Conservation (phyloP, 64 coral and sea anemone genomes). For the Stylophora pistillata region DNA sequence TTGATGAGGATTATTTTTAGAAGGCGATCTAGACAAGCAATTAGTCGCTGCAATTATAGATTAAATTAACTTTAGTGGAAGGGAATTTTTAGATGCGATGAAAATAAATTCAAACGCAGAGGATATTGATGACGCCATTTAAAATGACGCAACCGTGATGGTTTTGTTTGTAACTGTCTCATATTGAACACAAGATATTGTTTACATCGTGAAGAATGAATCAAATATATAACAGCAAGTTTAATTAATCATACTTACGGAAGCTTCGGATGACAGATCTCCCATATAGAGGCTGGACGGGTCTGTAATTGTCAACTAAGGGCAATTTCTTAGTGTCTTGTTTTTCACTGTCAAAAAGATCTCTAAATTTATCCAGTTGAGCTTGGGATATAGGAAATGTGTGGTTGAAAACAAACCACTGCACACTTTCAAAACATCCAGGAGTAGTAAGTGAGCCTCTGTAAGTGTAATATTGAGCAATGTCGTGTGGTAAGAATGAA, state of each 20-base stretch:
- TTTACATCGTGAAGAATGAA: slow-evolving; percentile 8
- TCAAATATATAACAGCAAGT: slow-evolving; percentile 10
- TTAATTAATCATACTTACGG: slow-evolving; percentile 57
- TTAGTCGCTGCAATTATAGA: too few relatives aligned
- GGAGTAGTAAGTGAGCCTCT: slow-evolving; percentile 79
- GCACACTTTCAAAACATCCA: slow-evolving; percentile 67
- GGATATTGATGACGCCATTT: too few relatives aligned
- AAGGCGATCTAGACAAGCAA: too few relatives aligned
- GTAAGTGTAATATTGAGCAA: slow-evolving; percentile 63
- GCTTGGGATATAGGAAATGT: slow-evolving; percentile 44
- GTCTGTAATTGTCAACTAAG: slow-evolving; percentile 82
- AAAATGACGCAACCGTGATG: too few relatives aligned
- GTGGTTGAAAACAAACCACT: slow-evolving; percentile 90
- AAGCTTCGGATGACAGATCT: slow-evolving; percentile 77
- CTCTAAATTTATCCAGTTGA: slow-evolving; percentile 60
- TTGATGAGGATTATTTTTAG: too few relatives aligned
- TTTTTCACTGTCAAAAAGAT: slow-evolving; percentile 10
- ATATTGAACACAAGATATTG: not conserved
- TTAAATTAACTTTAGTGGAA: too few relatives aligned
- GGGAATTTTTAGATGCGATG: too few relatives aligned
- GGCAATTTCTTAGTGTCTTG: slow-evolving; percentile 42
- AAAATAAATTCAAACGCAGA: too few relatives aligned
- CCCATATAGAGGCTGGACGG: slow-evolving; percentile 55
- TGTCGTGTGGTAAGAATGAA: slow-evolving; percentile 58
- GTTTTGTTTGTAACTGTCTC: not conserved